Conservation (phyloP, 2,797 vertebrate genomes). For the Ctenopoma kingsleyae region DNA sequence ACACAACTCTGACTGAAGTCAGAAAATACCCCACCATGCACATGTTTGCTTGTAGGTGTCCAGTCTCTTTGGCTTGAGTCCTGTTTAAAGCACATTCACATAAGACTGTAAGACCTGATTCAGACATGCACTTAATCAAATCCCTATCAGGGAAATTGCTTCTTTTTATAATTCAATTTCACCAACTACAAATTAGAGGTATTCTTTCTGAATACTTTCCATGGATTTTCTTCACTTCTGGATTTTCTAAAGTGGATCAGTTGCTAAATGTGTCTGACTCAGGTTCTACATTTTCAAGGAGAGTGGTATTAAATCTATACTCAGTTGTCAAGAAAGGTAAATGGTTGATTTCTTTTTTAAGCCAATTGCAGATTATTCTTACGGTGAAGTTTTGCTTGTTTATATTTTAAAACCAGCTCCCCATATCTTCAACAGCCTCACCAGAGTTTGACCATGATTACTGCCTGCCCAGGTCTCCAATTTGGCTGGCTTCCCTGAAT, state of each 20-base stretch:
- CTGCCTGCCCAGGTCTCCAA: slow-evolving; percentile 86
- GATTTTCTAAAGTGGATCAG: slow-evolving; percentile 2
- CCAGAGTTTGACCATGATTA: slow-evolving; percentile 88
- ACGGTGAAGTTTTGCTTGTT: slow-evolving; percentile 68
- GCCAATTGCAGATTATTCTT: slow-evolving; percentile 37
- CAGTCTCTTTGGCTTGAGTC: slow-evolving; percentile 57
- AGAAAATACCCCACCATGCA: slow-evolving; percentile 48
- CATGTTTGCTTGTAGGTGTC: slow-evolving; percentile 56
- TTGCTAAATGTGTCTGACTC: slow-evolving; percentile 69
- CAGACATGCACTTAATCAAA: slow-evolving; percentile 58
- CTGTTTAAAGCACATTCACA: slow-evolving; percentile 52
- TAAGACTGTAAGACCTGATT: slow-evolving; percentile 61
- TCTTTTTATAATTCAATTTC: slow-evolving; percentile 7
- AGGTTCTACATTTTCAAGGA: slow-evolving; percentile 60
- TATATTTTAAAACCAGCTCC: slow-evolving; percentile 83
- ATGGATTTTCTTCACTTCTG: neutral
- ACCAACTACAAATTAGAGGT: neutral
- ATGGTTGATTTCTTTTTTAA: slow-evolving; percentile 37
- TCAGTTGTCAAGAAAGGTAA: slow-evolving; percentile 41
- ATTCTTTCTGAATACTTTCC: neutral
- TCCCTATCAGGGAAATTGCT: neutral
- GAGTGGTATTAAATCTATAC: slow-evolving; percentile 59
- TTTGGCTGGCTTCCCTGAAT: slow-evolving; percentile 84
- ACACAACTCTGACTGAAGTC: slow-evolving; percentile 41
- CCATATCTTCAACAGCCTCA: slow-evolving; percentile 86